Evolutionary conservation across 2,113 vertebrate species (phyloP), one percentile per base, ranked within the genome.

Genomic region (Uria lomvia): DNA sequence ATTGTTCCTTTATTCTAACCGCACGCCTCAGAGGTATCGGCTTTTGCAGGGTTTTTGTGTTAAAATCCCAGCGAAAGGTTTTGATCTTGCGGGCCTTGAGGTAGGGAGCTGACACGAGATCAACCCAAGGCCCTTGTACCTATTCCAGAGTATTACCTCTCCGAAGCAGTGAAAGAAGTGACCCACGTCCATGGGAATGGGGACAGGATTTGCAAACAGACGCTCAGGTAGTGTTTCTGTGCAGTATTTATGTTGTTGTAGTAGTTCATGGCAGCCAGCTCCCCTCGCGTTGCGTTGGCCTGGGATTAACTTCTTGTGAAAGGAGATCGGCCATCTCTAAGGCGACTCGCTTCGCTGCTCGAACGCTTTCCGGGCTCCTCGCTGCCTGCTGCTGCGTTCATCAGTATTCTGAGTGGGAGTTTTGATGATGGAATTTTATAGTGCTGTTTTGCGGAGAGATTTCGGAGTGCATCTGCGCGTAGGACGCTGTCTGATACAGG

Each of bases 321-420:
- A 86, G 67, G 70, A 88, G 26, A 55, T 18, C 49, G 27, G 47
- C 56, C 52, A 32, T 23, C 58, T 87, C 76, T 36, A 8, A 56
- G 72, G 78, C 0, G 2, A 22, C 53, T 84, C 56, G 5, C 52
- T 86, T 59, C 0, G 0, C 56, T 82, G 45, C 59, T 84, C 0
- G 0, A 67, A 24, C 0, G 3, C 32, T 84, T 88, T 80, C 72
- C 3, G 15, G 68, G 20, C 68, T 88, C 60, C 5, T 2, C 30
- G 30, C 49, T 74, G 85, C 72, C 47, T 74, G 65, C 55, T 92
- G 72, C 72, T 88, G 1, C 63, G 83, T 83, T 70, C 86, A 68
- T 91, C 86, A 53, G 29, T n/a, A 9, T 74, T 95, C 67, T 29
- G 67, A 78, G 52, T 49, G 68, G 65, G 59, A 87, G 60, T 71